A percentile compares a stretch with the other conserved stretches of the same genome.
phyloP scores from a whole-genome alignment of 2,113 vertebrate genomes.

The Misgurnus mizolepis region DNA sequence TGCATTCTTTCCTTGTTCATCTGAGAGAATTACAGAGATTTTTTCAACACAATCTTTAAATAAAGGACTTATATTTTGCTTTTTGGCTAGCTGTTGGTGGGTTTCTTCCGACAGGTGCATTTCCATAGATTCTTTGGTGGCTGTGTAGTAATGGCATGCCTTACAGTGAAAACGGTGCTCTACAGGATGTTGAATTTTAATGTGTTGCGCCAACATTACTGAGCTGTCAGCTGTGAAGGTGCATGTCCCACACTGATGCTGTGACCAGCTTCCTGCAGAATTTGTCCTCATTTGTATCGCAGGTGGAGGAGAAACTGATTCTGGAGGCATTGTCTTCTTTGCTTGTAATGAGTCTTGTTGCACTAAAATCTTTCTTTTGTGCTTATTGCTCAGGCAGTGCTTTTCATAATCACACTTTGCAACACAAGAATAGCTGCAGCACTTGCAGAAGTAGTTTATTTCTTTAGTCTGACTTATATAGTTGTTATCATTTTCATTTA shows the following conservation, averaged over 20 bases:
- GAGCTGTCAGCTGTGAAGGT: conserved; percentile 86
- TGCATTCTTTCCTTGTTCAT: conserved; percentile 51
- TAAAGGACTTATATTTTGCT: conserved; percentile 76
- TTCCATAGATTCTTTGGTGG: conserved; percentile 89
- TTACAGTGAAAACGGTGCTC: conserved; percentile 87
- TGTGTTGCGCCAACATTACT: conserved; percentile 83
- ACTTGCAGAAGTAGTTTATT: conserved; percentile 65
- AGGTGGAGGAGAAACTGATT: conserved; percentile 45
- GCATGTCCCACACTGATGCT: conserved; percentile 87
- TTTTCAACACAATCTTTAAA: conserved; percentile 86
- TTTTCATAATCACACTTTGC: conserved; percentile 66
- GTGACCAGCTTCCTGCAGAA: conserved; percentile 70
- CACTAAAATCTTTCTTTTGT: conserved; percentile 53
- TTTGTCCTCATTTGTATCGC: conserved; percentile 61
- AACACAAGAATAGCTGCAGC: conserved; percentile 65
- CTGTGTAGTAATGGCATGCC: conserved; percentile 85
- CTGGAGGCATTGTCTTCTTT: conserved; percentile 28
- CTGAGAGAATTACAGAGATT: conserved; percentile 76
- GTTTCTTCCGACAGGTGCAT: conserved; percentile 84
- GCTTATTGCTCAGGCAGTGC: conserved; percentile 65
- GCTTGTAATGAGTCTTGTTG: conserved; percentile 42
- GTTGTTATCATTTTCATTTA: conserved; percentile 55
- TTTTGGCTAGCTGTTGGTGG: conserved; percentile 83
- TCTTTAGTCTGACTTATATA: conserved; percentile 57
- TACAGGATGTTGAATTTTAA: conserved; percentile 81